Evolutionary conservation across 2,888 invertebrate species (phyloP).

Genomic region (Ichneumoninae sp.): DNA sequence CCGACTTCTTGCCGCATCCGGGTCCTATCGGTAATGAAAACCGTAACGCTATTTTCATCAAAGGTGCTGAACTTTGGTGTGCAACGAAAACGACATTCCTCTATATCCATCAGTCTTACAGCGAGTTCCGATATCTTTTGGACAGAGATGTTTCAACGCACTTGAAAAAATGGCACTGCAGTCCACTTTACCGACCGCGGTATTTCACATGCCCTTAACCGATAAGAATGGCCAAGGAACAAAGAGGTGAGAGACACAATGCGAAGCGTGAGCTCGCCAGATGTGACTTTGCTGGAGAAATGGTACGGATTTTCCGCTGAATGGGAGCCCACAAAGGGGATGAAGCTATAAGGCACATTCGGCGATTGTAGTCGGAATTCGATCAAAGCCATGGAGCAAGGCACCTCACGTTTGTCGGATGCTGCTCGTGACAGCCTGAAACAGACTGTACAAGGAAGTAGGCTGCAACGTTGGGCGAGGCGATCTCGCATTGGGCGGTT

Average conservation of each 20-base stretch:
- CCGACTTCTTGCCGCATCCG: too few species aligned
- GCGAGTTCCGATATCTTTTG: too few species aligned
- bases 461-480: conserved; percentile 55
- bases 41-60: too few species aligned
- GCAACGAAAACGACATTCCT: too few species aligned
- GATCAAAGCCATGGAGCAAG: neutral
- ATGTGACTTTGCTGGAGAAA: neutral
- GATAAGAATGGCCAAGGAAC: neutral
- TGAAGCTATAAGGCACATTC: neutral
- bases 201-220: too few species aligned
- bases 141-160: too few species aligned
- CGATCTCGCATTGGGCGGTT: conserved; percentile 8
- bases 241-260: neutral
- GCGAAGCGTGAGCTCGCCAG: neutral
- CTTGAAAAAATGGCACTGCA: too few species aligned
- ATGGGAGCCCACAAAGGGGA: neutral
- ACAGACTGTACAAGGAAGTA: conserved; percentile 50
- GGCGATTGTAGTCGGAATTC: conserved; percentile 8
- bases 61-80: too few species aligned
- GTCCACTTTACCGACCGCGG: too few species aligned
- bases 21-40: too few species aligned
- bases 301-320: neutral
- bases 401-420: neutral
- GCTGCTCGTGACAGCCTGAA: conserved; percentile 10
- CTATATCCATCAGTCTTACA: too few species aligned